phyloP scores from a whole-genome alignment of 2,888 invertebrate species.

The Pterobdella sp. region DNA sequence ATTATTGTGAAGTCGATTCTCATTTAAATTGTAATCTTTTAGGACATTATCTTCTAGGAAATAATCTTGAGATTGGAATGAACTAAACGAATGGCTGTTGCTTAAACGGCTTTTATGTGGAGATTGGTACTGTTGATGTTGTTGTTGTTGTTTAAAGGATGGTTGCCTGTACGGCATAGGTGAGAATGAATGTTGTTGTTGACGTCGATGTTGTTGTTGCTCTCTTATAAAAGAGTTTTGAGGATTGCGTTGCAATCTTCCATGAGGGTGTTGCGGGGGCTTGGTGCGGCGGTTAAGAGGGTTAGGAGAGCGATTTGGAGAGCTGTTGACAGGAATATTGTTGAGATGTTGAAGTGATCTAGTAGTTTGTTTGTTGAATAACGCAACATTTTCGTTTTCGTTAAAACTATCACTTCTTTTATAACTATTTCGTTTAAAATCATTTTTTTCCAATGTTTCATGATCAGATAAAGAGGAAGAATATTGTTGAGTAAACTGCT shows the following conservation, averaged over 20 bases:
- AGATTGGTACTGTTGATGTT: slow-evolving; percentile 4
- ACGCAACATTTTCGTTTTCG: not conserved
- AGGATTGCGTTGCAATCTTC: not conserved
- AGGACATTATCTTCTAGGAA: not conserved
- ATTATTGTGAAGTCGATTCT: not conserved
- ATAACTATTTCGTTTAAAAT: not conserved
- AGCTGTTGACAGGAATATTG: slow-evolving; percentile 2
- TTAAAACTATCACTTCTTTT: slow-evolving; percentile 6
- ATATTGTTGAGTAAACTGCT: not conserved
- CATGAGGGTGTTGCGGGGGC: not conserved
- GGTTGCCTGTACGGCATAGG: slow-evolving; percentile 1
- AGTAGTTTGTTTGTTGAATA: not conserved
- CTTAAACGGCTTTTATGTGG: not conserved
- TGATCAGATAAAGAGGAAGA: not conserved
- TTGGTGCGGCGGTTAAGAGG: not conserved
- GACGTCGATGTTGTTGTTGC: not conserved
- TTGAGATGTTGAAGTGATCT: slow-evolving; percentile 2
- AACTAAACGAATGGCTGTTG: not conserved
- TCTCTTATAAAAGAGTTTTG: not conserved
- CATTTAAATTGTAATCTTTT: not conserved
- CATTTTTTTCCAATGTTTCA: not conserved
- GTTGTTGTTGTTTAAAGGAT: slow-evolving; percentile 9
- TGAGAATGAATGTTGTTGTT: slow-evolving; percentile 5
- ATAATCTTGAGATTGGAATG: not conserved
- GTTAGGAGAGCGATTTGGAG: slow-evolving; percentile 4